A percentile compares a stretch with the other conserved stretches of the same genome.
phyloP scores from a whole-genome alignment of 2,888 invertebrate species.

The Hedya salicella region DNA sequence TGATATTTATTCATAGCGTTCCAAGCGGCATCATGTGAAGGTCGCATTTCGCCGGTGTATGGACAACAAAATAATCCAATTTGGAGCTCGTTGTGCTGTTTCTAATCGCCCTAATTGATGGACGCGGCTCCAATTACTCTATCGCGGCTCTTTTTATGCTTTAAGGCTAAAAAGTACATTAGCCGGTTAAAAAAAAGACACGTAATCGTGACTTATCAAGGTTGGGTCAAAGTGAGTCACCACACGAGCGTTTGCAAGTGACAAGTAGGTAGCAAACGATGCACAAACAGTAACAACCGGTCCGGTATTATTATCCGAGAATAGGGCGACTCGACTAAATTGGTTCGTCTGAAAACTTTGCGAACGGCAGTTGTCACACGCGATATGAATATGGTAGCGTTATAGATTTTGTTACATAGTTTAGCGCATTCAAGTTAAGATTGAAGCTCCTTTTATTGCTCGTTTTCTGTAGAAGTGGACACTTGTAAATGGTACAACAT shows the following conservation, averaged over 20 bases:
- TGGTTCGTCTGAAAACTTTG: slow-evolving; percentile 57
- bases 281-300: slow-evolving; percentile 55
- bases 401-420: not conserved
- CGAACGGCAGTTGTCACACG: slow-evolving; percentile 55
- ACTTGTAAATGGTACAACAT: too few species aligned
- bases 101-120: slow-evolving; percentile 70
- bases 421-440: not conserved
- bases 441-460: too few species aligned
- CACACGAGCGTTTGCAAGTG: slow-evolving; percentile 27
- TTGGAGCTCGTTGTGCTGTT: slow-evolving; percentile 61
- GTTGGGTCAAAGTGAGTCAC: slow-evolving; percentile 41
- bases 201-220: slow-evolving; percentile 41
- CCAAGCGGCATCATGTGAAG: slow-evolving; percentile 52
- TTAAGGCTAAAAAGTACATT: slow-evolving; percentile 39
- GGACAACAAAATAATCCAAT: slow-evolving; percentile 60
- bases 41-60: slow-evolving; percentile 56
- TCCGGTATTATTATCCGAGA: slow-evolving; percentile 48
- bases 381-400: slow-evolving; percentile 54
- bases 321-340: slow-evolving; percentile 60
- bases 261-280: slow-evolving; percentile 38
- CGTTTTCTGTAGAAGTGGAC: too few species aligned
- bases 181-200: slow-evolving; percentile 30
- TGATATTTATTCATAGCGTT: slow-evolving; percentile 50
- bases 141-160: slow-evolving; percentile 57
- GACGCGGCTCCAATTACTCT: slow-evolving; percentile 64